Conservation (phyloP, 2,797 vertebrate species). For the Sebastes kiyomatsui region DNA sequence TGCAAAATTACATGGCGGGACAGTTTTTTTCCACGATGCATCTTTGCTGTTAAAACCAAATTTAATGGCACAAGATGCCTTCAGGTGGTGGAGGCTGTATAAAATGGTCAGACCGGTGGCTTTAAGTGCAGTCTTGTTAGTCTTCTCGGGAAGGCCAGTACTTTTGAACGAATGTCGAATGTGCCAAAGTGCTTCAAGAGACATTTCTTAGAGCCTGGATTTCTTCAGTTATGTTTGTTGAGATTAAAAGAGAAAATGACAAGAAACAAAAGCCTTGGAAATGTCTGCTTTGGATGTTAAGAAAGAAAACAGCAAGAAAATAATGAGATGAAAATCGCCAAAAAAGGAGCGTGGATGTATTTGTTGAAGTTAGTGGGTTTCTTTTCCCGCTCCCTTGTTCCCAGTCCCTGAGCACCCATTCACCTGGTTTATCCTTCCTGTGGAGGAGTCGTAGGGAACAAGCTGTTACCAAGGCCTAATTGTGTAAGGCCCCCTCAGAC, state of each 20-base stretch:
- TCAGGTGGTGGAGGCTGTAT: not conserved
- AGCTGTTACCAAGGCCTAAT: conserved; percentile 60
- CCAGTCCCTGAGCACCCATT: conserved; percentile 22
- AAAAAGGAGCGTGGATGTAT: not conserved
- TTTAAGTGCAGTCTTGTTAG: conserved; percentile 16
- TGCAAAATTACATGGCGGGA: conserved; percentile 16
- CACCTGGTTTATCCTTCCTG: conserved; percentile 49
- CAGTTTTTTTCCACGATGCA: not conserved
- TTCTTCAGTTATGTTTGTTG: not conserved
- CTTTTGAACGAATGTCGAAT: not conserved
- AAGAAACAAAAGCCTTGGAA: not conserved
- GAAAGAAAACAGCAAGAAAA: conserved; percentile 9
- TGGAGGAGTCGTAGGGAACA: conserved; percentile 19
- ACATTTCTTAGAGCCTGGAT: not conserved
- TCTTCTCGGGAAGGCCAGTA: conserved; percentile 13
- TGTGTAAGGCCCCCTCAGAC: conserved; percentile 45
- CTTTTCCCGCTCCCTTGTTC: not conserved
- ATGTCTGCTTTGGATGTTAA: not conserved
- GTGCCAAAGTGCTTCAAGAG: not conserved
- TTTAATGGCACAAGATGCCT: conserved; percentile 7
- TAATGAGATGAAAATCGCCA: conserved; percentile 10
- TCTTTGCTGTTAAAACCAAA: conserved; percentile 25
- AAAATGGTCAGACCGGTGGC: not conserved
- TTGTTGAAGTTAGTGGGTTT: not conserved
- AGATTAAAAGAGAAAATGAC: conserved; percentile 7